Evolutionary conservation across 2,888 invertebrate species (phyloP), one percentile per base, ranked within the genome.

Genomic region (Calameuta idolon): DNA sequence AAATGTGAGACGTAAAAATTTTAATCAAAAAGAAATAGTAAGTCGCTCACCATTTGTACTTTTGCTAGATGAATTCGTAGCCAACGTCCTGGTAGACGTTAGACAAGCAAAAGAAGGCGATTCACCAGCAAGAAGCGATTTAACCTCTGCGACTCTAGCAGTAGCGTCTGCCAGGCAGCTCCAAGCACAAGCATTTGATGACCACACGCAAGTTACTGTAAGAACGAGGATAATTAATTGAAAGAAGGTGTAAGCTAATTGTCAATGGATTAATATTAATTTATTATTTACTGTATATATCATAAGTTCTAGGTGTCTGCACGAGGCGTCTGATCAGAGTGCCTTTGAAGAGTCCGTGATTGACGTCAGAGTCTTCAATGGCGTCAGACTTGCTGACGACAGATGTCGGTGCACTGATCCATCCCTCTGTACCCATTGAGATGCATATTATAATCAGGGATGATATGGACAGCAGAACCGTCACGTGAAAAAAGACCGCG

Each of bases 321-420:
- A 81, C 33, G 30, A 83, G 73, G 77, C 83, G 79, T 75, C 85
- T 80, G 3, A 81, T 79, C 37, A 87, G 79, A n/a, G 78, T 83
- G n/a, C 85, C 86, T 12, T 71, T 79, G 76, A 85, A 85, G 30
- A 87, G 83, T 79, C 87, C 86, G 79, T 85, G 83, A 81, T 85
- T 83, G 35, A 85, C 78, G 35, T 82, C 76, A 12, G 84, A 85
- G 71, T 80, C 68, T 30, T 77, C 74, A 37, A 80, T 76, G 31
- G 80, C 79, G 34, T 79, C 76, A 35, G 77, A 79, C 76, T 80
- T 81, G 75, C 80, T 79, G 75, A 75, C 79, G n/a, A 84, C 83
- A 75, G 80, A 75, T 55, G 84, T 82, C 34, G 79, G 78, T 34
- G 81, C 83, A 73, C 31, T 68, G 69, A 84, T 83, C 84, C 85